phyloP scores from a whole-genome alignment of 2,113 vertebrate species.

The Odocoileus hemionus region DNA sequence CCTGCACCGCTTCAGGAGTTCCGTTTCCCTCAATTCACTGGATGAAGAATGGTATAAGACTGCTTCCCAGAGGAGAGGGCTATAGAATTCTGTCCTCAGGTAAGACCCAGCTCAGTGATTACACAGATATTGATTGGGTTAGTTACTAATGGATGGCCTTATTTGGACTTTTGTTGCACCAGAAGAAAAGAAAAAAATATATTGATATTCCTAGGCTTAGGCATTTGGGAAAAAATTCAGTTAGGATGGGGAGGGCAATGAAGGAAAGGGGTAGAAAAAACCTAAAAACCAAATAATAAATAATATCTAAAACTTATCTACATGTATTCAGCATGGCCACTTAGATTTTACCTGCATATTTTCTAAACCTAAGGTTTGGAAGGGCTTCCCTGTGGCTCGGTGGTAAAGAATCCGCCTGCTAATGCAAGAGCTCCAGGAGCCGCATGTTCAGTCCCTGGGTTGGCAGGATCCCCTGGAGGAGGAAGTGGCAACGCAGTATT shows the following conservation, averaged over 20 bases:
- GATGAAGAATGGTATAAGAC: conserved; percentile 89
- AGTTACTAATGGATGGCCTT: not conserved
- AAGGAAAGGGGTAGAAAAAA: not conserved
- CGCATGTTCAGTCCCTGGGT: not conserved
- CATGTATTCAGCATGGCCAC: not conserved
- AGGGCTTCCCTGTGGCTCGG: not conserved
- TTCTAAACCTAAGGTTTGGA: not conserved
- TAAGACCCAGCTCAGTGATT: conserved; percentile 61
- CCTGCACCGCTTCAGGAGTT: conserved; percentile 91
- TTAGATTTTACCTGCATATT: not conserved
- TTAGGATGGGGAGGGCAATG: not conserved
- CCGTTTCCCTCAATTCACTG: conserved; percentile 89
- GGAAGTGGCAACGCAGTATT: not conserved
- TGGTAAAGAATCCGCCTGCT: not conserved
- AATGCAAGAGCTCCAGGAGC: not conserved
- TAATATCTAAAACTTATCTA: not conserved
- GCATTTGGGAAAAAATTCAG: not conserved
- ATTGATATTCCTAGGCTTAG: not conserved
- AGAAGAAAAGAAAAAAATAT: not conserved
- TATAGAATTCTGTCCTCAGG: conserved; percentile 91
- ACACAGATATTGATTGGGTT: not conserved
- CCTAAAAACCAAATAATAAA: not conserved
- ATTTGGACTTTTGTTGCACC: not conserved
- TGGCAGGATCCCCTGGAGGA: not conserved
- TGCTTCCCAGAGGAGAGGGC: conserved; percentile 83